Percentiles rank a stretch among this genome's conserved stretches.
Evolutionary conservation across 2,113 vertebrate species (phyloP).

Genomic region (Psilopsiagon aurifrons): DNA sequence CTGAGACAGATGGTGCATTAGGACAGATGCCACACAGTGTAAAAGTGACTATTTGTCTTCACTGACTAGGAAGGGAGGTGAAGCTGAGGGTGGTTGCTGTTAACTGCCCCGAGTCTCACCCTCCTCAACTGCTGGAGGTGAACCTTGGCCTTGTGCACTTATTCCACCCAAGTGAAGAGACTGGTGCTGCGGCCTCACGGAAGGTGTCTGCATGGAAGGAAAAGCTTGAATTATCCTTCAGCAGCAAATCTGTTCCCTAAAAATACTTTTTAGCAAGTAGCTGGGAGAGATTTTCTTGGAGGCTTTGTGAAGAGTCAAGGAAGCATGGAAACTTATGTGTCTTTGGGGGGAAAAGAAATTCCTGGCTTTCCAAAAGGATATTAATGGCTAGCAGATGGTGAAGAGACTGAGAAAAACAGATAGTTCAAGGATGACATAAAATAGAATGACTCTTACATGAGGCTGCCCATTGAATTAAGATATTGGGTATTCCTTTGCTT

Average conservation of each 20-base stretch:
- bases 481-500: background rate
- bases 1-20: background rate
- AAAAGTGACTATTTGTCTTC: background rate
- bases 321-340: background rate
- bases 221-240: background rate
- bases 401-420: background rate
- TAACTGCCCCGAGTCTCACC: background rate
- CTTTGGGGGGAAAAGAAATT: slow-evolving; percentile 4
- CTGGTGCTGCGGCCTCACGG: fast-evolving
- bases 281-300: slow-evolving; percentile 14
- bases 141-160: background rate
- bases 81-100: background rate
- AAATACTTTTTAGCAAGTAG: slow-evolving; percentile 26
- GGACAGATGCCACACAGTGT: background rate
- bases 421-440: background rate
- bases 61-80: background rate
- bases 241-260: background rate
- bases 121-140: background rate
- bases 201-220: background rate
- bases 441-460: background rate
- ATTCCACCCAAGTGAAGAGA: background rate
- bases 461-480: background rate
- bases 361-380: background rate
- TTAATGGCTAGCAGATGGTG: slow-evolving; percentile 46
- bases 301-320: background rate